Percentiles rank a stretch among this genome's conserved stretches.
Conservation (phyloP, 2,888 invertebrate species). For the Leptinotarsa tumamoca region DNA sequence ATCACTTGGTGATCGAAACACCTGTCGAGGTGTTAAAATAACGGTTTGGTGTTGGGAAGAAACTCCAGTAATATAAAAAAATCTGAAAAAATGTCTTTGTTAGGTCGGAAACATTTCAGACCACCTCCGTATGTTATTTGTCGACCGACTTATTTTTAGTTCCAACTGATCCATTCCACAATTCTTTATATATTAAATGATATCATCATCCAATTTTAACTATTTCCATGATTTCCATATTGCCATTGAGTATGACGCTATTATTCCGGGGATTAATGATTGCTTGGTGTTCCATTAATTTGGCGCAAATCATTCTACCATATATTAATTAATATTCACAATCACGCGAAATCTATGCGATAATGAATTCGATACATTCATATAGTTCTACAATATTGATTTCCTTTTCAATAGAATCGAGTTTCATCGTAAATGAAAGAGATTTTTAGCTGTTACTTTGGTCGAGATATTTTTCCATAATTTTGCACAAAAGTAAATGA, state of each 20-base stretch:
- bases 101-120: too few relatives aligned
- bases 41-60: too few relatives aligned
- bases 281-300: neutral
- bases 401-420: neutral
- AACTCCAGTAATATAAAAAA: too few relatives aligned
- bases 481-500: too few relatives aligned
- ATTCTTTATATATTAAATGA: neutral
- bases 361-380: conserved; percentile 6
- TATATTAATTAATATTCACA: neutral
- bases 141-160: neutral
- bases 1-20: too few relatives aligned
- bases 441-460: too few relatives aligned
- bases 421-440: too few relatives aligned
- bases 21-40: too few relatives aligned
- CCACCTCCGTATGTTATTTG: too few relatives aligned
- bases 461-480: too few relatives aligned
- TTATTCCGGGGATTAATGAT: neutral
- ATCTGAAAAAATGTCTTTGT: too few relatives aligned
- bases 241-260: neutral
- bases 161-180: neutral
- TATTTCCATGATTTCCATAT: neutral
- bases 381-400: neutral
- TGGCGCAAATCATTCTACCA: neutral
- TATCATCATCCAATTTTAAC: neutral
- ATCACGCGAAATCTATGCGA: neutral